Percentiles rank a stretch among this genome's conserved stretches.
Conservation (phyloP, 2,113 vertebrate species). For the Nettapus auritus region DNA sequence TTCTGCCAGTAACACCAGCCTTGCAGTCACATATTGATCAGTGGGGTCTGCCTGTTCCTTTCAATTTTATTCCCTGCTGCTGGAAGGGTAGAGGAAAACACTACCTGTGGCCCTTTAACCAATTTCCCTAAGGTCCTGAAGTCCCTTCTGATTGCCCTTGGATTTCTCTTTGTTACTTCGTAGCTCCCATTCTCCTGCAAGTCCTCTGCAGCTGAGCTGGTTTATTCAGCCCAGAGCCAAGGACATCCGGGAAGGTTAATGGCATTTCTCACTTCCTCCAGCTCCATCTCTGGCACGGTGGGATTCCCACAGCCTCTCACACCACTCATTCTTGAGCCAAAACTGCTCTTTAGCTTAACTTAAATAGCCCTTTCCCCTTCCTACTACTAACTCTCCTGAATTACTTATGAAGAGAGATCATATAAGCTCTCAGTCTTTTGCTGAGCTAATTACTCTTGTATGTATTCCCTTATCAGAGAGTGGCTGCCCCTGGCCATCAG, state of each 20-base stretch:
- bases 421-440: slow-evolving; percentile 27
- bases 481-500: not conserved
- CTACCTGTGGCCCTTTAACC: no score
- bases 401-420: slow-evolving; percentile 42
- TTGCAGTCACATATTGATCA: no score
- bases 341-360: slow-evolving; percentile 54
- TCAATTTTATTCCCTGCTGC: no score
- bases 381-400: slow-evolving; percentile 43
- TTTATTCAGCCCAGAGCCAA: not conserved
- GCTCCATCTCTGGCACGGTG: not conserved
- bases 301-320: not conserved
- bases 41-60: no score
- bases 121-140: no score
- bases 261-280: not conserved
- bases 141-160: no score
- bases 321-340: slow-evolving; percentile 8
- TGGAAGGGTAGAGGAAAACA: no score
- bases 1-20: no score
- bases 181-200: not conserved
- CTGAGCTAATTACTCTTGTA: slow-evolving; percentile 33
- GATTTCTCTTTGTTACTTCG: no score
- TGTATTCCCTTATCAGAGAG: not conserved
- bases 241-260: not conserved
- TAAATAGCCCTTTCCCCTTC: slow-evolving; percentile 39
- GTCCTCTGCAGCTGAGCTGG: not conserved